Conservation (phyloP, 1,140 invertebrate genomes). For the Scaptomyza montana region DNA sequence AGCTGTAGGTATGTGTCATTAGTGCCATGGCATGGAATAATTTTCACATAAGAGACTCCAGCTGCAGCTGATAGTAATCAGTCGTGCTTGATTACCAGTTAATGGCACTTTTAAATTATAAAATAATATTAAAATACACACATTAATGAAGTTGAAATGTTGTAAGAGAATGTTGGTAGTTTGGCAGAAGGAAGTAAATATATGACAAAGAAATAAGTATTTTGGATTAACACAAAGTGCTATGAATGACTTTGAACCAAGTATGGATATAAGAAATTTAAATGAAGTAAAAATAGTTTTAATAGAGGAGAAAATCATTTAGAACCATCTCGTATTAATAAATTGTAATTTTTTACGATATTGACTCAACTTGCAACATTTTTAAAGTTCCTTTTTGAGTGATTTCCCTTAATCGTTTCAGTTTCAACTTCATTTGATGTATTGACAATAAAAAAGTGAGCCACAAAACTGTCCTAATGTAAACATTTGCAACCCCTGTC, state of each 20-base stretch:
- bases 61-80: constrained; percentile 24
- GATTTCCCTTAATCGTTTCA: constrained; percentile 2
- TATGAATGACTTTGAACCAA: no score
- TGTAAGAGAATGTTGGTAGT: not conserved
- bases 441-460: constrained; percentile 12
- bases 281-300: no score
- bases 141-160: not conserved
- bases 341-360: not conserved
- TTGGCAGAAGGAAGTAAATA: not conserved
- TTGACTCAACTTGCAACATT: not conserved
- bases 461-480: constrained; percentile 3
- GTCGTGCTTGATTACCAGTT: constrained; percentile 10
- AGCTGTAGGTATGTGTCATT: constrained; percentile 18
- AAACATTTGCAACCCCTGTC: constrained; percentile 27
- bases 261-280: no score
- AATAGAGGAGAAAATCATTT: no score
- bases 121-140: not conserved
- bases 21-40: constrained; percentile 41
- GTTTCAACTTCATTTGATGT: constrained; percentile 11
- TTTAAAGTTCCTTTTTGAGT: not conserved
- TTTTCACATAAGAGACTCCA: constrained; percentile 29
- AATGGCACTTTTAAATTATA: not conserved
- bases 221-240: no score
- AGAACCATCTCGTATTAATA: no score
- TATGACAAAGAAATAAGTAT: not conserved